Percentiles rank a stretch among this genome's conserved stretches.
These are phyloP conservation scores for Nowickia ferox DNA, from an alignment of 2,888 invertebrate species.

Conservation along the genomic window DNA sequence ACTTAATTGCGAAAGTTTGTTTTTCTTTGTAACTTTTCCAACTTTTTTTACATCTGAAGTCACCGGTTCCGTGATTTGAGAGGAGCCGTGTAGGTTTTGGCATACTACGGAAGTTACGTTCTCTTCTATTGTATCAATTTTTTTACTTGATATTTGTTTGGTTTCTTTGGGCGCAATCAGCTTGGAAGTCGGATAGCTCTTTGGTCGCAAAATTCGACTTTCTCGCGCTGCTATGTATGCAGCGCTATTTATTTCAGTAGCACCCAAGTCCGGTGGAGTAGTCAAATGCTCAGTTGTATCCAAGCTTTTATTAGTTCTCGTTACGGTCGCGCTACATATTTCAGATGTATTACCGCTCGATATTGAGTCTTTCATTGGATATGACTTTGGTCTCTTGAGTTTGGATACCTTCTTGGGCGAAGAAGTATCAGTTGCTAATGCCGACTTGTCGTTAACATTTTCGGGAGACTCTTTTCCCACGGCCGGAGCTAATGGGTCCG, in stretches of 20 bases:
- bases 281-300: slow-evolving; percentile 34
- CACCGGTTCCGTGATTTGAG: slow-evolving; percentile 75
- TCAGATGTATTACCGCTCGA: slow-evolving; percentile 73
- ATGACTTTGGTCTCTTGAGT: slow-evolving; percentile 85
- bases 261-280: neutral
- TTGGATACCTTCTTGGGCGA: slow-evolving; percentile 83
- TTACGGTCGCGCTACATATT: slow-evolving; percentile 58
- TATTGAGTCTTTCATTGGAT: slow-evolving; percentile 83
- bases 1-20: slow-evolving; percentile 78
- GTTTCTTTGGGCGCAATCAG: slow-evolving; percentile 81
- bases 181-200: slow-evolving; percentile 85
- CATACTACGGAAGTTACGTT: slow-evolving; percentile 57
- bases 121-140: slow-evolving; percentile 74
- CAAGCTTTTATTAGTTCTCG: slow-evolving; percentile 29
- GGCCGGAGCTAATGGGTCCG: slow-evolving; percentile 70
- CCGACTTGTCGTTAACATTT: slow-evolving; percentile 44
- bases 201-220: slow-evolving; percentile 84
- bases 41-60: slow-evolving; percentile 74
- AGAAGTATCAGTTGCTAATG: slow-evolving; percentile 55
- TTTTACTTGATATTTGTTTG: slow-evolving; percentile 77
- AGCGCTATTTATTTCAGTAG: neutral
- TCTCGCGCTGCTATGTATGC: slow-evolving; percentile 74
- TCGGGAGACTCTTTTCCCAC: slow-evolving; percentile 65
- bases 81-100: slow-evolving; percentile 73
- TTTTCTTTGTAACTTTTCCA: slow-evolving; percentile 79